phyloP scores from a whole-genome alignment of 2,113 vertebrate species.

The Chaetodon auriga region DNA sequence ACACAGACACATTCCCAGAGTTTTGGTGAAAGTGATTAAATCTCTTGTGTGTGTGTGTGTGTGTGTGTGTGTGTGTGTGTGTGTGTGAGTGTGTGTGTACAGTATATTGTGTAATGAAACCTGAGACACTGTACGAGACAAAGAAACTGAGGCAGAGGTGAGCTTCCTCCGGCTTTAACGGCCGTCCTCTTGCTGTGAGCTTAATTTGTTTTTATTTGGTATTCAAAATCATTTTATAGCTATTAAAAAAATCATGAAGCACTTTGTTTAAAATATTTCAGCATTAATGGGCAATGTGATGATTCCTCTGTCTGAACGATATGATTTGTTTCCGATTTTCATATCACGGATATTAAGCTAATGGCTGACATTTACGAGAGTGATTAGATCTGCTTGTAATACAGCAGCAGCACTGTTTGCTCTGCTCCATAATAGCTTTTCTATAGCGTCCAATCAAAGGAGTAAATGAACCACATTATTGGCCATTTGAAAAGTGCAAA shows the following conservation, averaged over 20 bases:
- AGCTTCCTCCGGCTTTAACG: neutral
- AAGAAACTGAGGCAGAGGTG: neutral
- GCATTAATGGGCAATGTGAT: neutral
- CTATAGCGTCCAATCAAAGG: neutral
- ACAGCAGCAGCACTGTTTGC: neutral
- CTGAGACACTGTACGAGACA: neutral
- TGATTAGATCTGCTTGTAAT: neutral
- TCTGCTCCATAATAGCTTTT: neutral
- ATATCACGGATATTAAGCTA: neutral
- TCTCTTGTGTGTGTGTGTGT: too few relatives aligned
- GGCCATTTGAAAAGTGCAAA: neutral
- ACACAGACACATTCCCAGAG: constrained; percentile 9
- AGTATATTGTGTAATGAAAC: constrained; percentile 3
- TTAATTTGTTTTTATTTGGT: constrained; percentile 3
- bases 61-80: neutral
- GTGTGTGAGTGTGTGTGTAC: neutral
- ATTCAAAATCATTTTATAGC: neutral
- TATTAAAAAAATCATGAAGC: neutral
- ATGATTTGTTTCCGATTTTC: neutral
- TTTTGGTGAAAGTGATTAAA: constrained; percentile 24
- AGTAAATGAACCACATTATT: neutral
- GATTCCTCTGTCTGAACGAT: neutral
- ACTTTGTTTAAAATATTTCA: neutral
- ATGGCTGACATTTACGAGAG: neutral
- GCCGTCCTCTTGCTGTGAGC: neutral